Conservation (phyloP, 1,140 invertebrate species). For the Pentalonia nigronervosa region DNA sequence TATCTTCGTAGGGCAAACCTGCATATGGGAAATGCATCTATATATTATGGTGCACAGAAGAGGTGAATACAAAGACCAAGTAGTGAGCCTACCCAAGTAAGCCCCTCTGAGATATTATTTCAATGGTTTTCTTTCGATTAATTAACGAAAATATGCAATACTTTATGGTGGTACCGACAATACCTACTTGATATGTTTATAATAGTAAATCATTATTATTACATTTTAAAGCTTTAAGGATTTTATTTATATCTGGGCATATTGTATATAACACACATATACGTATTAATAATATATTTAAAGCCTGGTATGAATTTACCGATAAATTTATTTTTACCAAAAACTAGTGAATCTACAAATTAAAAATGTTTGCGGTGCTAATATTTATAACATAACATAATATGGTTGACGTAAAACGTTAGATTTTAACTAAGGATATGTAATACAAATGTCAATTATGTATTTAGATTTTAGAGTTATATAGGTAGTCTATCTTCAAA, state of each 20-base stretch:
- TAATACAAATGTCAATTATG: not conserved
- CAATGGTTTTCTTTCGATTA: not conserved
- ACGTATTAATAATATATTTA: not conserved
- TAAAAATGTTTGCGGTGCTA: not conserved
- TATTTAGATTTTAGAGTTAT: no score
- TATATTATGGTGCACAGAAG: not conserved
- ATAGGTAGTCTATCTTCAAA: no score
- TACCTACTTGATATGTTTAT: not conserved
- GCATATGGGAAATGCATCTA: not conserved
- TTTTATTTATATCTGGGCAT: not conserved
- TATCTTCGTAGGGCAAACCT: not conserved
- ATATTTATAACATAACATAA: not conserved
- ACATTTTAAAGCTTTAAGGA: not conserved
- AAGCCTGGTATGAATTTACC: not conserved
- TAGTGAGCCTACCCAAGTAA: not conserved
- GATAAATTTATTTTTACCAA: not conserved
- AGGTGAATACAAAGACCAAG: not conserved
- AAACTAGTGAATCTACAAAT: not conserved
- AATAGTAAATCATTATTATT: not conserved
- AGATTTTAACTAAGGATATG: not conserved
- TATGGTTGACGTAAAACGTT: not conserved
- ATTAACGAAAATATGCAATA: not conserved
- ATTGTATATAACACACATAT: no score
- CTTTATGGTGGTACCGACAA: not conserved
- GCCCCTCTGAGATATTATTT: not conserved